Conservation (phyloP, 2,888 invertebrate genomes). For the Leptogaster cylindrica region DNA sequence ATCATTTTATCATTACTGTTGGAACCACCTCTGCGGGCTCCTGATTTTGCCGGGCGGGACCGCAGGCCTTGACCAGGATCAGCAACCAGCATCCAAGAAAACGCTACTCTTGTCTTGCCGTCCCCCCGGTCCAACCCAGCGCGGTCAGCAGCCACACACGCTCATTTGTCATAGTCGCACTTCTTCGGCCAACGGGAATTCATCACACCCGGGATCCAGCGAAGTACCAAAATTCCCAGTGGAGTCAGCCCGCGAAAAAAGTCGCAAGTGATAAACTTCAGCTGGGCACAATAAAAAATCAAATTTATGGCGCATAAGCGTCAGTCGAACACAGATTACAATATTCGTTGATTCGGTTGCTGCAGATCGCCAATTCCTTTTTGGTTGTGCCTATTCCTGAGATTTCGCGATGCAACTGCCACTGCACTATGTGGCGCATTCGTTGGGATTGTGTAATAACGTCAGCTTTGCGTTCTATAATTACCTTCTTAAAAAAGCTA, state of each 20-base stretch:
- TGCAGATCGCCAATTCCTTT: not conserved
- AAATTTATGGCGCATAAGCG: constrained; percentile 52
- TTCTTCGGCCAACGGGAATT: constrained; percentile 48
- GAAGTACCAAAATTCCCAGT: constrained; percentile 9
- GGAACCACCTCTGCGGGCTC: not conserved
- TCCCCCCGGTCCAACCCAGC: constrained; percentile 23
- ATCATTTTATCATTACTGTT: constrained; percentile 17
- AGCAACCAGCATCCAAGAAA: constrained; percentile 7
- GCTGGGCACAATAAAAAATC: constrained; percentile 51
- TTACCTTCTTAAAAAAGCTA: constrained; percentile 7
- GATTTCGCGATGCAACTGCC: not conserved
- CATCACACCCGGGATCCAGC: constrained; percentile 43
- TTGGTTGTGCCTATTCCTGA: not conserved
- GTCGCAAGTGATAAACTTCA: constrained; percentile 51
- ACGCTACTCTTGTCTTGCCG: constrained; percentile 28
- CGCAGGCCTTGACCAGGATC: constrained; percentile 2
- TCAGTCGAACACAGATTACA: constrained; percentile 51
- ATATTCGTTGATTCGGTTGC: constrained; percentile 48
- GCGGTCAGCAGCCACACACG: not conserved
- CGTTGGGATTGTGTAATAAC: not conserved
- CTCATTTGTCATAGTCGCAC: constrained; percentile 48
- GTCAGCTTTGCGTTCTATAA: constrained; percentile 11
- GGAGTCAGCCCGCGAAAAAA: constrained; percentile 13
- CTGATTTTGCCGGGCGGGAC: not conserved
- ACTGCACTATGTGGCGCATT: not conserved